These are phyloP conservation scores for Eristalinus sepulchralis DNA, from an alignment of 2,888 invertebrate genomes.

Conservation along the genomic window DNA sequence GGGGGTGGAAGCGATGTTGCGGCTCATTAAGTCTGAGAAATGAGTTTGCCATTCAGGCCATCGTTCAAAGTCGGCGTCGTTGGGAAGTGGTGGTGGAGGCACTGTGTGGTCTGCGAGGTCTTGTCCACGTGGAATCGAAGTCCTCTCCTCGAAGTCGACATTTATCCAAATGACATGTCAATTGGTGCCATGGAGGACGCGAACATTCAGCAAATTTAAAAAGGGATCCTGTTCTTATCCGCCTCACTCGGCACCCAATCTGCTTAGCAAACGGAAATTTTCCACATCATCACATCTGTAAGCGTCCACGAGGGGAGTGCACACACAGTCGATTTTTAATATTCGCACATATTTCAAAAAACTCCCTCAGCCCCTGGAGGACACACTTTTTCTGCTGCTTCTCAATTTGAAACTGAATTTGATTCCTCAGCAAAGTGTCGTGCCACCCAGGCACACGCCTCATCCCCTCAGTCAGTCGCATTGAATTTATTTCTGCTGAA, in stretches of 20 bases:
- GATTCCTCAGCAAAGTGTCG: conserved; percentile 37
- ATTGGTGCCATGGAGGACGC: neutral
- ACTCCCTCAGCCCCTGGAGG: neutral
- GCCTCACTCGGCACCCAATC: neutral
- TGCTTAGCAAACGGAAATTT: neutral
- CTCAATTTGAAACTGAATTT: conserved; percentile 13
- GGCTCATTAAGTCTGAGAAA: neutral
- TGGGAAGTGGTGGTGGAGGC: too few relatives aligned
- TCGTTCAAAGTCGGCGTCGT: neutral
- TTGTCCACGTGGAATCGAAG: too few relatives aligned
- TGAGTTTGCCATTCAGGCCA: neutral
- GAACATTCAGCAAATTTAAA: neutral
- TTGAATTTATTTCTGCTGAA: conserved; percentile 44
- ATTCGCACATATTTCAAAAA: conserved; percentile 17
- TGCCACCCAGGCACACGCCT: neutral
- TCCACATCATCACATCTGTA: conserved; percentile 8
- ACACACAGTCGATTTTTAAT: conserved; percentile 37
- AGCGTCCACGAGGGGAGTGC: neutral
- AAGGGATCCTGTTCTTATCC: neutral
- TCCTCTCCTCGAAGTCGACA: too few relatives aligned
- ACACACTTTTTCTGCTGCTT: neutral
- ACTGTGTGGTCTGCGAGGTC: too few relatives aligned
- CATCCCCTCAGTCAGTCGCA: neutral
- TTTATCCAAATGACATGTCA: too few relatives aligned
- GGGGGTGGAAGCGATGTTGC: neutral